Base-by-base conservation (phyloP, 2,797 vertebrate species). In the Hippoglossus hippoglossus region DNA sequence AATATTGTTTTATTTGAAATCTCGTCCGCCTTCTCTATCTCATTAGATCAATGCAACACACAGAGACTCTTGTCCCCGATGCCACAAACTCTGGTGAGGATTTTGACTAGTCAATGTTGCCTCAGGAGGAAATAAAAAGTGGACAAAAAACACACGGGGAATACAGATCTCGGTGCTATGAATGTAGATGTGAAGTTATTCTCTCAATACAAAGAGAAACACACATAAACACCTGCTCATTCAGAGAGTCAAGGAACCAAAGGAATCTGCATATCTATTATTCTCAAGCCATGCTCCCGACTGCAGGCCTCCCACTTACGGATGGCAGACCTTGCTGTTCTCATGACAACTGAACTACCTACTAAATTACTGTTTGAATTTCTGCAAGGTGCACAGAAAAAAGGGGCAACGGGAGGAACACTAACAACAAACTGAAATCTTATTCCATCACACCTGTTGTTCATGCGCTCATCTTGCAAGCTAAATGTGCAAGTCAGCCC, bases 251-350 rank as follows among this genome's bases (percentile, higher is more conserved):
- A 67, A 64, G 31, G 67, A 78, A 80, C 77, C 82, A 79, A 78
- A 86, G 68, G 68, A 84, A 82, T 68, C 62, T 82, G 68, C 71
- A 71, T 67, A 84, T 84, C 75, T 81, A 83, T 86, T 80, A 82
- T 87, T 81, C 59, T 84, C 77, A 64, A 22, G 73, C 86, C 80
- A 85, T 73, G 26, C 74, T 66, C 31, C 49, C 65, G 46, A 80
- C 68, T 80, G 63, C 72, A 80, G 77, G 63, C 75, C 69, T 83
- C 80, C 75, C 79, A 82, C 82, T 83, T 81, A 81, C 71, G 84
- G 62, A 78, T 58, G 78, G 79, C 67, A 80, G 71, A 84, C 82
- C 63, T 75, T 62, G 77, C 70, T 73, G 41, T 71, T 71, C 74
- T 77, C 78, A 68, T 41, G 56, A 75, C 57, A 79, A 83, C 49